Evolutionary conservation across 2,888 invertebrate genomes (phyloP), one percentile per base, ranked within the genome.

Genomic region (Leptopilina syphax): DNA sequence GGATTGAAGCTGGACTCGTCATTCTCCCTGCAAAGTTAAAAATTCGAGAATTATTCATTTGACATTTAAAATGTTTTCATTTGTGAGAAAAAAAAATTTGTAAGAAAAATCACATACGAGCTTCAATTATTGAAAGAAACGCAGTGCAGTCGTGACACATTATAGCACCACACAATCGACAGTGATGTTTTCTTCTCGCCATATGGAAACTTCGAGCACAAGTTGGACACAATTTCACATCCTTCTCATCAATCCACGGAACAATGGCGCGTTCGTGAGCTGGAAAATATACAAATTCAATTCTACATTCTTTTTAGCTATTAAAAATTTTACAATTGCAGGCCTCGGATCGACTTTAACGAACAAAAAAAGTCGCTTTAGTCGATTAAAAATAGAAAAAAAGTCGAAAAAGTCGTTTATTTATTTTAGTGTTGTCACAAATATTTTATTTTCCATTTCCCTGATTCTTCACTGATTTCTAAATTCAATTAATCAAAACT

Each of bases 111-210:
- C 50, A 76, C 95, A 93, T 93, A 96, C 97, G 94, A 84, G 98
- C 98, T 91, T 95, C 94, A 85, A 95, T 94, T 83, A 97, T 93
- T 67, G 96, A 94, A 85, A 99, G 93, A 92, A 98, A 98, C 87
- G 95, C 93, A 0, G 98, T 98, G 91, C 99, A 99, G 86, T 96
- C 96, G 90, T 97, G 95, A 91, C 99, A 99, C 94, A 98, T 96
- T 81, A 99, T 95, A 79, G 97, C 96, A 0, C 99, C 99, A 91
- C 98, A 99, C 4, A 99, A 94, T 82, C 99, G 94, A 90, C 99
- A 99, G 92, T 99, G 99, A 92, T 99, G 99, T 91, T 98, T 97
- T 84, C 99, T 93, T 80, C 97, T 93, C 0, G 98, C 95, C 80
- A 98, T 92, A 88, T 96, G 96, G 92, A 99, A 99, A 68, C 95